Percentiles rank a stretch among this genome's conserved stretches.
Evolutionary conservation across 1,140 invertebrate genomes (phyloP).

Genomic region (Dendrolimus kikuchii): DNA sequence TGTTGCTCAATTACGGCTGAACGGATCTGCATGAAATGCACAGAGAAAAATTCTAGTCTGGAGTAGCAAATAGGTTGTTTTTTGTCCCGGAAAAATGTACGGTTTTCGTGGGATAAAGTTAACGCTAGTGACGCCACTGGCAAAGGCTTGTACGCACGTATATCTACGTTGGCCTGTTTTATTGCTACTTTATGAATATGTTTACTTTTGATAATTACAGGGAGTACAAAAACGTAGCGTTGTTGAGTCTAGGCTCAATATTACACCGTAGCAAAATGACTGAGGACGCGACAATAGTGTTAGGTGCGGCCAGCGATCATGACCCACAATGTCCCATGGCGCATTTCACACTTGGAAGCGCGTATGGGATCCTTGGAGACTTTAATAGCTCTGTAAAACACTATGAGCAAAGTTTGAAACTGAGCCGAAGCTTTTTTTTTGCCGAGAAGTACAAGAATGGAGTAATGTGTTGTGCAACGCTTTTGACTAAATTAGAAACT

Average conservation of each 20-base stretch:
- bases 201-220: slow-evolving; percentile 54
- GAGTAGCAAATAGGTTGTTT: too few species aligned
- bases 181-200: not conserved
- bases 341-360: slow-evolving; percentile 86
- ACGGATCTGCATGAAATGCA: too few species aligned
- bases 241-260: slow-evolving; percentile 87
- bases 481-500: slow-evolving; percentile 77
- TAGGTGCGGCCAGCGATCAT: slow-evolving; percentile 87
- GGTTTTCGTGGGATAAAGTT: too few species aligned
- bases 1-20: too few species aligned
- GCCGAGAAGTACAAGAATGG: slow-evolving; percentile 76
- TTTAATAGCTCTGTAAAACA: slow-evolving; percentile 77
- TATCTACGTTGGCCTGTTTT: too few species aligned
- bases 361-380: slow-evolving; percentile 79
- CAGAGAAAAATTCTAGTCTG: too few species aligned
- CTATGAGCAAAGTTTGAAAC: slow-evolving; percentile 81
- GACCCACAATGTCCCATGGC: slow-evolving; percentile 80
- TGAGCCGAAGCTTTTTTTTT: slow-evolving; percentile 68
- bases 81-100: too few species aligned
- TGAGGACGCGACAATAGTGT: slow-evolving; percentile 84
- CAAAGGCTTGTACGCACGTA: too few species aligned
- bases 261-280: slow-evolving; percentile 82
- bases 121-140: too few species aligned
- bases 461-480: slow-evolving; percentile 79
- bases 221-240: slow-evolving; percentile 83